These are phyloP conservation scores for Dicentrarchus labrax DNA, from an alignment of 2,113 vertebrate genomes.

Conservation along the genomic window DNA sequence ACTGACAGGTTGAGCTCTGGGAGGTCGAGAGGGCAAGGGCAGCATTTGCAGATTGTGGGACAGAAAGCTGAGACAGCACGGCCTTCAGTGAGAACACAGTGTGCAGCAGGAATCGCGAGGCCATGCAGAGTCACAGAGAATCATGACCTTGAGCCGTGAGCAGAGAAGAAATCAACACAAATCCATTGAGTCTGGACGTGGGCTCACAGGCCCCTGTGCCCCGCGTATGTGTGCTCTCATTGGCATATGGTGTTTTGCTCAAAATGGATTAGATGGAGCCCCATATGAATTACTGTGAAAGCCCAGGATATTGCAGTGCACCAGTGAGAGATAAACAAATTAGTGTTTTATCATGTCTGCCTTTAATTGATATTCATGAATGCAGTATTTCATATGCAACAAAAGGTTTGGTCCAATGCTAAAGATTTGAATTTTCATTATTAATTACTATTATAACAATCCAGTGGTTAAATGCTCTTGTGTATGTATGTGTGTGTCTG, in stretches of 20 bases:
- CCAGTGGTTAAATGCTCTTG: slow-evolving; percentile 12
- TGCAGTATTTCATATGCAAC: slow-evolving; percentile 52
- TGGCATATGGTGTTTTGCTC: slow-evolving; percentile 65
- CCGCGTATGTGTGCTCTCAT: slow-evolving; percentile 14
- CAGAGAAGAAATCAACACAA: slow-evolving; percentile 37
- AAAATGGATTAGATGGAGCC: slow-evolving; percentile 51
- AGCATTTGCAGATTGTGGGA: slow-evolving; percentile 70
- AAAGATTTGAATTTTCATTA: slow-evolving; percentile 53
- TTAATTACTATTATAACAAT: slow-evolving; percentile 48
- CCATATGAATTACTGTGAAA: slow-evolving; percentile 61
- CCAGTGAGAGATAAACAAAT: slow-evolving; percentile 54
- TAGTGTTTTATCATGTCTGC: slow-evolving; percentile 39
- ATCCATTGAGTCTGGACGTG: slow-evolving; percentile 35
- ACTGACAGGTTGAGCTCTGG: slow-evolving; percentile 77
- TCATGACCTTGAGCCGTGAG: slow-evolving; percentile 69
- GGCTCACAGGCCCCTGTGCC: slow-evolving; percentile 27
- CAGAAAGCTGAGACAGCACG: slow-evolving; percentile 81
- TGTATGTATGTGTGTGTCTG: slow-evolving; percentile 11
- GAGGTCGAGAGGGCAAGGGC: slow-evolving; percentile 75
- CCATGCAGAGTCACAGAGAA: slow-evolving; percentile 52
- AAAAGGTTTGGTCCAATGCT: slow-evolving; percentile 45
- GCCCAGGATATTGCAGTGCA: slow-evolving; percentile 40
- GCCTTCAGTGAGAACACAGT: slow-evolving; percentile 60
- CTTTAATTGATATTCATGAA: slow-evolving; percentile 67
- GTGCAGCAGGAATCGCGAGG: slow-evolving; percentile 62